Percentiles rank a stretch among this genome's conserved stretches.
Conservation (phyloP, 2,888 invertebrate genomes). For the Cephalotes varians region DNA sequence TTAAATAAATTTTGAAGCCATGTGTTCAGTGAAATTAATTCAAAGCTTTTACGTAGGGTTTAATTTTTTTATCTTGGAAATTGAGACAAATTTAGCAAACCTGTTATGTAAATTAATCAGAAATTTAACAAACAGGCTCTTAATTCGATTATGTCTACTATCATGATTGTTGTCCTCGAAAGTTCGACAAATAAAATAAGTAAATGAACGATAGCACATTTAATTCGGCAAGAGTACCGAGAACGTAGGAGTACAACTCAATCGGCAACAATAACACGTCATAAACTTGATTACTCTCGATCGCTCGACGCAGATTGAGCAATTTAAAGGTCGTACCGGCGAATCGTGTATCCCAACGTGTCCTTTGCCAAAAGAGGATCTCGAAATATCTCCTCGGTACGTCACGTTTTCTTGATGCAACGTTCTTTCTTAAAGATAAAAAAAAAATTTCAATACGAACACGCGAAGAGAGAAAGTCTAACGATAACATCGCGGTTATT, state of each 20-base stretch:
- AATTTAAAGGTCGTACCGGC: conserved; percentile 50
- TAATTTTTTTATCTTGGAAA: neutral
- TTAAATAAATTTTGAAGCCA: neutral
- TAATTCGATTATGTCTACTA: neutral
- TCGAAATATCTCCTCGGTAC: conserved; percentile 47
- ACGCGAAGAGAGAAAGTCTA: neutral
- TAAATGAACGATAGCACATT: neutral
- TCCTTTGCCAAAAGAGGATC: conserved; percentile 47
- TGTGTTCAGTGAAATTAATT: neutral
- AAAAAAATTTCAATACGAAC: neutral
- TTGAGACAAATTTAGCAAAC: neutral
- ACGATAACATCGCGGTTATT: neutral
- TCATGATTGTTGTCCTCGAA: neutral
- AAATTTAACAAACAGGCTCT: neutral
- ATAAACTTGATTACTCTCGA: conserved; percentile 43
- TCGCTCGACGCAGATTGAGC: conserved; percentile 43
- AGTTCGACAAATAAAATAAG: neutral
- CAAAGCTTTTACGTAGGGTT: neutral
- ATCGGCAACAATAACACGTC: conserved; percentile 26
- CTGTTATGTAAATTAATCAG: neutral
- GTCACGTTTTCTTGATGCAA: conserved; percentile 30
- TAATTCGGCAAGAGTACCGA: neutral
- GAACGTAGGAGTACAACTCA: conserved; percentile 27
- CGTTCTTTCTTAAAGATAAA: neutral
- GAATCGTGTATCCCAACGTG: neutral